phyloP scores from a whole-genome alignment of 2,797 vertebrate species.

The Pseudomugil gertrudae region DNA sequence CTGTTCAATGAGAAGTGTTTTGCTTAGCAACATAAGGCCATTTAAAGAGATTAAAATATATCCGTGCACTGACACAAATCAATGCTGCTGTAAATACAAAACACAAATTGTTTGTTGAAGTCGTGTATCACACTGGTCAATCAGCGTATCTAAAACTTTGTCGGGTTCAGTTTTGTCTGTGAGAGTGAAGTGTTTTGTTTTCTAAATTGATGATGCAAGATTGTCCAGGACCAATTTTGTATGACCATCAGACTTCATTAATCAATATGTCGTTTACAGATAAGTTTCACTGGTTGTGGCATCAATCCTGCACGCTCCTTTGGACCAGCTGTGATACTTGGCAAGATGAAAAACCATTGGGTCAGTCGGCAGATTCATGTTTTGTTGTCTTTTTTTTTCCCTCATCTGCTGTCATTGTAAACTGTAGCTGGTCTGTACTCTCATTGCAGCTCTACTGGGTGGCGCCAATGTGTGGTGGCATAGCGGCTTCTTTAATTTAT shows the following conservation, averaged over 20 bases:
- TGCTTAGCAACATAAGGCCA: slow-evolving; percentile 8
- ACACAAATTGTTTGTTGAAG: neutral
- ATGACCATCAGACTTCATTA: neutral
- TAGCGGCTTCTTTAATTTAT: slow-evolving; percentile 85
- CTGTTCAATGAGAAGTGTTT: neutral
- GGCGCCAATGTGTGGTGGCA: slow-evolving; percentile 86
- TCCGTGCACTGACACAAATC: neutral
- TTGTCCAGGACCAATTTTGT: neutral
- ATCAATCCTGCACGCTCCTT: slow-evolving; percentile 43
- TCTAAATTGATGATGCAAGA: neutral
- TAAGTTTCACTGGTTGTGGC: slow-evolving; percentile 42
- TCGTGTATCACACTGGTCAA: neutral
- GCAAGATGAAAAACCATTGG: slow-evolving; percentile 23
- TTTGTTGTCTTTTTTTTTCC: neutral
- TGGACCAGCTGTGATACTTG: slow-evolving; percentile 36
- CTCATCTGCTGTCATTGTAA: neutral
- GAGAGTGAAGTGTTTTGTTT: neutral
- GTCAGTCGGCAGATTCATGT: neutral
- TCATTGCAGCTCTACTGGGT: slow-evolving; percentile 88
- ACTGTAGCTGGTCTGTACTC: slow-evolving; percentile 1
- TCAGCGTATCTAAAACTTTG: neutral
- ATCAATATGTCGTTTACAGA: slow-evolving; percentile 18
- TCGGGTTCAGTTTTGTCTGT: neutral
- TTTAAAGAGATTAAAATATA: neutral
- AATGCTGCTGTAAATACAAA: neutral